Evolutionary conservation across 1,140 invertebrate species (phyloP).

Genomic region (Drosophila willistoni): DNA sequence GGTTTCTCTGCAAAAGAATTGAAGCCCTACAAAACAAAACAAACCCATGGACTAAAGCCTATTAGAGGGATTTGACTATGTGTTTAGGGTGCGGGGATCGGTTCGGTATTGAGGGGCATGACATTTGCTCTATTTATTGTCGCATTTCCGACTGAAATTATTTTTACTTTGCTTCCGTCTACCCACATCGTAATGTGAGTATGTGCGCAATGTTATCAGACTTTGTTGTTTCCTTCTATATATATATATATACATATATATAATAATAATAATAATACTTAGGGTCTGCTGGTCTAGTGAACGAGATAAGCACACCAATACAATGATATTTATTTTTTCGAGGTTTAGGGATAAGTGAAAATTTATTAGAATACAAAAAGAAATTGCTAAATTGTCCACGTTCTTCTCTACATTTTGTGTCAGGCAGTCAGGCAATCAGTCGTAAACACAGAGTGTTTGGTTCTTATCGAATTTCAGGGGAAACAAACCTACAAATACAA

Average conservation of each 20-base stretch:
- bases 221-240: conserved; percentile 1
- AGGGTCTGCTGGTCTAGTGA: conserved; percentile 11
- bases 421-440: neutral
- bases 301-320: conserved; percentile 12
- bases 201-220: conserved; percentile 8
- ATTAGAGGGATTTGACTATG: neutral
- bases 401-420: neutral
- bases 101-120: no score
- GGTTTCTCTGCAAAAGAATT: no score
- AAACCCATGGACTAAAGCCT: neutral
- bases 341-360: conserved; percentile 4
- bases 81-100: neutral
- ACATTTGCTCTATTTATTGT: conserved; percentile 16
- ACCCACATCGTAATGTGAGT: neutral
- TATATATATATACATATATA: neutral
- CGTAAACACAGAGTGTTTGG: neutral
- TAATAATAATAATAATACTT: neutral
- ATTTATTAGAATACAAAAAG: conserved; percentile 9
- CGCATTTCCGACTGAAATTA: conserved; percentile 3
- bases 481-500: neutral
- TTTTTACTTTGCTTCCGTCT: conserved; percentile 12
- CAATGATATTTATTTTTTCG: conserved; percentile 3
- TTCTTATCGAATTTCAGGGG: conserved; percentile 11
- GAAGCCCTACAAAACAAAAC: neutral
- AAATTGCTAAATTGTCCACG: conserved; percentile 4